Base-by-base conservation (phyloP, 2,888 invertebrate genomes). In the Panorpa germanica region DNA sequence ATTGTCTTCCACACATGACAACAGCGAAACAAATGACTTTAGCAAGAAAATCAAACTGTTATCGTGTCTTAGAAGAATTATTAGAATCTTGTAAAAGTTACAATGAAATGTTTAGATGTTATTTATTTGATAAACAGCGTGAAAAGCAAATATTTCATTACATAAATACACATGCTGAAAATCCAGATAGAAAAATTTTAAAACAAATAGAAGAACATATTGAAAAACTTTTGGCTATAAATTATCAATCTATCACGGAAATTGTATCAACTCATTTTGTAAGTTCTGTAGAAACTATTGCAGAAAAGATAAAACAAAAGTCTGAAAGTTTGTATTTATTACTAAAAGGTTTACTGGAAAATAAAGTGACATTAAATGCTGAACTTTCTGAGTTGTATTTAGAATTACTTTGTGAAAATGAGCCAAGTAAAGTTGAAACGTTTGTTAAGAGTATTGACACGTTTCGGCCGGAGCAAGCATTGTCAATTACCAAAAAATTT, bases 1-100 rank as follows among this genome's bases (percentile, higher is more conserved):
- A 70, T 39, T 62, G 68, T 27, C 52, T 76, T 14, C 50, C 54
- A 15, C 59, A 67, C 43, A 61, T 70, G 34, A 59, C 65, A 33
- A 57, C 59, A 34, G 61, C 63, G 18, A 56, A 65, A 37, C 57
- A 77, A 33, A 47, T 78, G 11, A 43, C 54, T 22, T 53, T 70
- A 41, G 74, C 77, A 1, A 57, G 67, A 36, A 57, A 62, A 22
- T 71, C 77, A 1, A 61, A 63, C 41, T 80, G 77, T 47, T 75
- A 65, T 44, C 63, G 66, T 36, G 74, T 80, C 1, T 70, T 72
- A 41, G 76, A 78, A 45, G 58, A 66, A 45, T 49, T 81, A 27
- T 65, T 77, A 43, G 70, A 73, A 48, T 59, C 57, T 38, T 49
- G 63, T 22, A 52, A 61, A 25, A 61, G 70, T 32, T 74, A 65